Base-by-base conservation (phyloP, 2,888 invertebrate genomes). In the Oligia strigilis region DNA sequence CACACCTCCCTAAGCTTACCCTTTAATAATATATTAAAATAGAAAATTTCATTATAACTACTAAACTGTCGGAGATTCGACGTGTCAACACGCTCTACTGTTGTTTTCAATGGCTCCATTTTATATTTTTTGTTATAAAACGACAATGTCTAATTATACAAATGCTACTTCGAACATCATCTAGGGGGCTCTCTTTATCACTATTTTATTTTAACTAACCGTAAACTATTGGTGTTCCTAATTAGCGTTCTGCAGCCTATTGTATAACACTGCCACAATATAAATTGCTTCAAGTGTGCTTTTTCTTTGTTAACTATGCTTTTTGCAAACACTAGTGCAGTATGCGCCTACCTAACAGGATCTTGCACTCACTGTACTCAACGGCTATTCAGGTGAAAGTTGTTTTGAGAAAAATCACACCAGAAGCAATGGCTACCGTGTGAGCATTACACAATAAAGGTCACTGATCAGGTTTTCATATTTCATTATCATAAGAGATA, bases 1-100 rank as follows among this genome's bases (percentile, higher is more conserved):
- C 93, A 93, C 94, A 94, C 92, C 92, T 92, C 92, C 90, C 94
- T 94, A 94, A 93, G 90, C 93, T 95, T 95, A 95, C 85, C 84
- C 84, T 94, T 94, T 94, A 94, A 88, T 92, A 94, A 95, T 95
- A 96, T 97, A 97, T 96, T 97, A 97, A 97, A 97, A 97, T 97
- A 97, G 95, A 97, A 97, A 97, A 96, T 96, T 95, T 83, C 89
- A 91, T 95, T 95, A 95, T 94, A 95, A 92, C 95, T 96, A 96
- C 93, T 94, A 90, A 94, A 94, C 92, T 93, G 95, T 93, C 92
- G 94, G 97, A 97, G 96, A 96, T 96, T 96, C 96, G 92, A 93
- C 93, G 93, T 93, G 92, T 90, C 93, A 92, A 94, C 94, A 92
- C 92, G 92, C 89, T 92, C 91, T 89, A 89, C 81, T 87, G 92